Base-by-base conservation (phyloP, 1,140 invertebrate species). In the Camponotus floridanus region DNA sequence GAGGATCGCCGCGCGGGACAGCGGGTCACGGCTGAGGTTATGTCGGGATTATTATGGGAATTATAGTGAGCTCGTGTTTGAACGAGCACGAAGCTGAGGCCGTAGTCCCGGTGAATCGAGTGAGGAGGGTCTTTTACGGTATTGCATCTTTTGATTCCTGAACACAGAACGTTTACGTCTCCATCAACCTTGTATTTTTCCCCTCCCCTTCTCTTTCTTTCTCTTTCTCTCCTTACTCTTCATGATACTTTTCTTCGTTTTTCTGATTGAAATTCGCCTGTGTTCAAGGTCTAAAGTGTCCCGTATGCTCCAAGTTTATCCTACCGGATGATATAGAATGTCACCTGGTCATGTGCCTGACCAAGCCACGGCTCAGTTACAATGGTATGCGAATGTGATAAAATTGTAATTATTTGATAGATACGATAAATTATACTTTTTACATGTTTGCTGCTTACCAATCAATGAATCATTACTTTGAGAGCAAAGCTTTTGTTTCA, bases 261-360 rank as follows among this genome's bases (percentile, higher is more conserved):
- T 59, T 74, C 18, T 74, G 18, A 57, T 83, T 13, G 26, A 26
- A 26, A 26, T 62, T 74, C 6, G 11, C 6, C 39, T 93, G 86
- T 93, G 92, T 97, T 97, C 18, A 96, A 99, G 98, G 98, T 95
- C 97, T 99, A 94, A 99, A 99, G 96, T 99, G 99, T 96, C 99
- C 99, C 89, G 98, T 99, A 88, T 99, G 99, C 97, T 98, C 98
- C 95, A 99, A 99, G 96, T 98, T 98, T 96, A 98, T 99, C 91
- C 96, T 99, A 95, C 98, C 99, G 90, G 98, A 99, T 95, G 99
- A 99, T 95, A 98, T 99, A 93, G 99, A 99, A 96, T 99, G 98
- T 96, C 99, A 99, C 96, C 97, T 99, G 92, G 98, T 99, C 91
- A 99, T 99, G 98, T 99, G 99, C 96, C 97, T 99, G 95, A 99